Base-by-base conservation (phyloP, 2,113 vertebrate species). In the Microcebus griseorufus region DNA sequence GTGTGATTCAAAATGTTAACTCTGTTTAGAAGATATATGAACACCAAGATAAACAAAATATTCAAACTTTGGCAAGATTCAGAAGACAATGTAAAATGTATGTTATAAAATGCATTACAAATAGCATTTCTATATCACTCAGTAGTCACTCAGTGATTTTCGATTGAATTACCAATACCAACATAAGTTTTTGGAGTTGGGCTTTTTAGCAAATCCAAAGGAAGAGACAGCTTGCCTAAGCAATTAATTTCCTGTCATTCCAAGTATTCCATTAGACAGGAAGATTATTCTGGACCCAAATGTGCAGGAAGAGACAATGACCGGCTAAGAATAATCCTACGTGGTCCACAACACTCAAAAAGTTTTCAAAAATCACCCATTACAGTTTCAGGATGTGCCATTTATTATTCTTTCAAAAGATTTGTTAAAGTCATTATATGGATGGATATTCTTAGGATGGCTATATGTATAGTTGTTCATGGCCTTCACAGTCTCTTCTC, bases 371-470 rank as follows among this genome's bases (percentile, higher is more conserved):
- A 51, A 79, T 48, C 5, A 45, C 18, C 81, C 16, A 39, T 70
- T 70, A n/a, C 0, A 37, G 4, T 42, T 90, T 90, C 37, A 72
- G 48, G 81, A 76, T 80, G 39, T 90, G 48, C 18, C 20, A 65
- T 18, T 80, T 60, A 29, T 92, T 58, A 27, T 94, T 60, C 23
- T 96, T 85, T 60, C 16, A 34, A 60, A 67, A 90, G 10, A 0
- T 48, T 84, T 82, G 7, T 86, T 85, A 9, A n/a, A 45, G 39
- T 96, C 42, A 37, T 91, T 96, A 93, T 96, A 87, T 67, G 58
- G 29, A 67, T 79, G 95, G 97, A 95, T 92, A 80, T 72, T 79
- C 96, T 95, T 97, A 32, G 51, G 34, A 73, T 94, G 9, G 88
- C 90, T 95, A 4, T 94, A 25, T 88, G 45, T 45, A 80, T 58